phyloP scores from a whole-genome alignment of 2,888 invertebrate species.

The Danaus chrysippus region DNA sequence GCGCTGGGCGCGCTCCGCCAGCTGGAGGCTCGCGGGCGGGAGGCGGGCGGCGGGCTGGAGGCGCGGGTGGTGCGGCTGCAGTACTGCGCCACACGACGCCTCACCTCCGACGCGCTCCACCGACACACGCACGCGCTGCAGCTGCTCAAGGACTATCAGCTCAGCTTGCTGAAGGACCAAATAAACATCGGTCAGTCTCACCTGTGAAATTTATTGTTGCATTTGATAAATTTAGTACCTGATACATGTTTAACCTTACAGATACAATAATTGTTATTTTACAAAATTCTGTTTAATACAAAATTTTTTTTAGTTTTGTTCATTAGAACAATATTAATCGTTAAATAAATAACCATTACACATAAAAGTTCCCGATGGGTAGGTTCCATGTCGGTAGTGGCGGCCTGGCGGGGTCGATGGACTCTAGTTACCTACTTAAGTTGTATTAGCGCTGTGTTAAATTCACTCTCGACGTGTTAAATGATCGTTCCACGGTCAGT shows the following conservation, averaged over 20 bases:
- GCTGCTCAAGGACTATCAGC: slow-evolving; percentile 73
- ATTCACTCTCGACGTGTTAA: slow-evolving; percentile 25
- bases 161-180: slow-evolving; percentile 76
- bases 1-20: slow-evolving; percentile 77
- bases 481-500: slow-evolving; percentile 23
- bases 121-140: slow-evolving; percentile 75
- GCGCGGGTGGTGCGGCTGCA: slow-evolving; percentile 63
- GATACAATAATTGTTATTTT: too few species aligned
- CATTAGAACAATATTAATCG: too few species aligned
- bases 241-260: too few species aligned
- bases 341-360: too few species aligned
- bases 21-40: slow-evolving; percentile 52
- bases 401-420: slow-evolving; percentile 14
- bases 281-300: too few species aligned
- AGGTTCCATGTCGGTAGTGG: too few species aligned
- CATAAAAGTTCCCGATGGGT: too few species aligned
- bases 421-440: slow-evolving; percentile 21
- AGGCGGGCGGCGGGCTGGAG: slow-evolving; percentile 30
- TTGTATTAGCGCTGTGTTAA: slow-evolving; percentile 24
- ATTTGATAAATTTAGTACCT: too few species aligned
- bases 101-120: slow-evolving; percentile 49
- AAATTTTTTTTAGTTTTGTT: too few species aligned
- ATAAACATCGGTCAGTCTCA: slow-evolving; percentile 69
- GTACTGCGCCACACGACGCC: slow-evolving; percentile 63
- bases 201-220: too few species aligned